phyloP scores from a whole-genome alignment of 2,113 vertebrate genomes.

The Gila orcuttii region DNA sequence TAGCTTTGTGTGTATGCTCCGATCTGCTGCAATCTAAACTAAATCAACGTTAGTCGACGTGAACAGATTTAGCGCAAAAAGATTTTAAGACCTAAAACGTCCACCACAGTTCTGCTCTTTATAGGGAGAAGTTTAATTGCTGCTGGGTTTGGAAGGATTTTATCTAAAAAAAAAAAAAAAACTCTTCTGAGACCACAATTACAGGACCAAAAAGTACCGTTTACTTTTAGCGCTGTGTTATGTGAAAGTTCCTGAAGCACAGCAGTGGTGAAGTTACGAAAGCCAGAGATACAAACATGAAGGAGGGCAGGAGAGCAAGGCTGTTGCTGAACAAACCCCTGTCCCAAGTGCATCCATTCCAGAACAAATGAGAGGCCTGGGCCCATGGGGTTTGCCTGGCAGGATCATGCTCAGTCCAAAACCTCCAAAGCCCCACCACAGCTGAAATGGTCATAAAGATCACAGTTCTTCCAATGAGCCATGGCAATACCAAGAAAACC shows the following conservation, averaged over 20 bases:
- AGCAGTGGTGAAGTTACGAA: conserved; percentile 58
- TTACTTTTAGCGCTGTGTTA: conserved; percentile 55
- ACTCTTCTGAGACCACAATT: conserved; percentile 54
- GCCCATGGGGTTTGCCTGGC: conserved; percentile 33
- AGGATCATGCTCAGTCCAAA: conserved; percentile 32
- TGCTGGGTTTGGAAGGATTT: conserved; percentile 50
- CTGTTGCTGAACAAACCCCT: not conserved
- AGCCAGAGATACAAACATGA: conserved; percentile 59
- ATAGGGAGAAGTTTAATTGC: conserved; percentile 15
- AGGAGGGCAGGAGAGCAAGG: conserved; percentile 32
- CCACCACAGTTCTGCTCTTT: not conserved
- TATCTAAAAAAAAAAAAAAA: conserved; percentile 51
- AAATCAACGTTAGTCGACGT: not conserved
- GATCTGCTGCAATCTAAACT: not conserved
- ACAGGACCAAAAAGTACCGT: conserved; percentile 41
- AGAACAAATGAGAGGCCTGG: conserved; percentile 40
- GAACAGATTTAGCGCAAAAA: not conserved
- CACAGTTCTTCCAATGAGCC: conserved; percentile 18
- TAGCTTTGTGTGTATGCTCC: not conserved
- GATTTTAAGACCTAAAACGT: not conserved
- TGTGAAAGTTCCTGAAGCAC: conserved; percentile 56
- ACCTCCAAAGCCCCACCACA: conserved; percentile 49
- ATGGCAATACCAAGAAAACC: conserved; percentile 33
- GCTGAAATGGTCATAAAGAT: conserved; percentile 30
- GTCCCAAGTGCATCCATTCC: conserved; percentile 36